Conservation (phyloP, 2,888 invertebrate species). For the Nymphalis c-album region DNA sequence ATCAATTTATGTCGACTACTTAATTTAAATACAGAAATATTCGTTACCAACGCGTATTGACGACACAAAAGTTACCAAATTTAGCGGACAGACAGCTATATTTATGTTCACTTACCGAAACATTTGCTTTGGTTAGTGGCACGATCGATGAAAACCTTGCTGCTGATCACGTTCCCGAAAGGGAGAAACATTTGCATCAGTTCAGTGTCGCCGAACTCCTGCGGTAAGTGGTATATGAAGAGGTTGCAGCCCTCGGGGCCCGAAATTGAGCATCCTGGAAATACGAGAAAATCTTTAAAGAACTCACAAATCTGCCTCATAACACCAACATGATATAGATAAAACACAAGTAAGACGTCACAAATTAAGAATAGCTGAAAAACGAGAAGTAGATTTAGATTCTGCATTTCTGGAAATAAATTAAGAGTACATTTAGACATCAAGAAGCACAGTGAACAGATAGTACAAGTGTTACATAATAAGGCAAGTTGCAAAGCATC, state of each 20-base stretch:
- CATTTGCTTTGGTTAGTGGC: conserved; percentile 99
- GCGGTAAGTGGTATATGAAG: conserved; percentile 99
- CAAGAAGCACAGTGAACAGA: conserved; percentile 42
- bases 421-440: conserved; percentile 40
- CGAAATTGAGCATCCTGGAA: conserved; percentile 95
- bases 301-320: conserved; percentile 80
- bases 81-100: too few relatives aligned
- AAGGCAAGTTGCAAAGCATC: conserved; percentile 34
- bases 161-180: conserved; percentile 99
- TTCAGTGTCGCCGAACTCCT: conserved; percentile 99
- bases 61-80: too few relatives aligned
- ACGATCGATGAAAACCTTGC: conserved; percentile 99
- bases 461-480: conserved; percentile 31
- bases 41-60: too few relatives aligned
- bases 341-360: conserved; percentile 15
- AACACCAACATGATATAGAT: conserved; percentile 50
- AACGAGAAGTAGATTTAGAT: conserved; percentile 12
- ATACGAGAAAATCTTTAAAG: conserved; percentile 87
- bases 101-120: conserved; percentile 93
- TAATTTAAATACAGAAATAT: too few relatives aligned
- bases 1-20: too few relatives aligned
- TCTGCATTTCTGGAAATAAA: conserved; percentile 24
- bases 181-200: conserved; percentile 99
- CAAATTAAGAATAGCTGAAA: conserved; percentile 4
- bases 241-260: conserved; percentile 99